Conservation (phyloP, 1,140 invertebrate genomes). For the Cyclargus thomasi region DNA sequence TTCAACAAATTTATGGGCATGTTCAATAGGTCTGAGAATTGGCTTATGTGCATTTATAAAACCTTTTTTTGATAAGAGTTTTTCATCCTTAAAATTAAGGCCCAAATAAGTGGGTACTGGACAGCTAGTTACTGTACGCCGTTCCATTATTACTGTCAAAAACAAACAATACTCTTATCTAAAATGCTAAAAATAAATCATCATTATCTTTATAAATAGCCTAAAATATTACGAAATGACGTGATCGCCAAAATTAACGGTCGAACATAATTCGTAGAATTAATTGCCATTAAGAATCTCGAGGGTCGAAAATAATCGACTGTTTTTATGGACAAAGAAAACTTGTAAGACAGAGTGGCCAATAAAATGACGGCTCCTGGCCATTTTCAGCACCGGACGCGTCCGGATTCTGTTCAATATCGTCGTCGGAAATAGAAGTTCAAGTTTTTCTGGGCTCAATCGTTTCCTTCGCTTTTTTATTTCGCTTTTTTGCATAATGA, state of each 20-base stretch:
- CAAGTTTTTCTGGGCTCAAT: conserved; percentile 6
- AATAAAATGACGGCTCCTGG: conserved; percentile 20
- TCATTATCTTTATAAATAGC: not conserved
- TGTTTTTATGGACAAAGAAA: conserved; percentile 11
- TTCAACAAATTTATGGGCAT: no score
- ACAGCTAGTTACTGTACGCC: no score
- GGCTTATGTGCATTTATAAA: no score
- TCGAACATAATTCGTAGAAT: not conserved
- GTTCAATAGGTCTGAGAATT: no score
- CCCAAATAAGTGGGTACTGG: no score
- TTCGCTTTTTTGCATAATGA: not conserved
- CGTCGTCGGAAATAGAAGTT: conserved; percentile 13
- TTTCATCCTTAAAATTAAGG: no score
- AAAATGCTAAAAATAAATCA: not conserved
- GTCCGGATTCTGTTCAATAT: conserved; percentile 17
- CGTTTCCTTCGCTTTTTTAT: not conserved
- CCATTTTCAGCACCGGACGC: conserved; percentile 23
- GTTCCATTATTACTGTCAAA: no score
- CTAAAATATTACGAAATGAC: not conserved
- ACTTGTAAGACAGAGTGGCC: conserved; percentile 15
- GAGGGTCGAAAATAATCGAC: not conserved
- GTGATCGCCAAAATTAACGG: not conserved
- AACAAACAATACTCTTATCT: no score
- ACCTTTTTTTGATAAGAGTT: no score
- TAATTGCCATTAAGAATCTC: not conserved